A percentile compares a stretch with the other conserved stretches of the same genome.
Conservation (phyloP, 2,113 vertebrate species). For the Serilophus lunatus region DNA sequence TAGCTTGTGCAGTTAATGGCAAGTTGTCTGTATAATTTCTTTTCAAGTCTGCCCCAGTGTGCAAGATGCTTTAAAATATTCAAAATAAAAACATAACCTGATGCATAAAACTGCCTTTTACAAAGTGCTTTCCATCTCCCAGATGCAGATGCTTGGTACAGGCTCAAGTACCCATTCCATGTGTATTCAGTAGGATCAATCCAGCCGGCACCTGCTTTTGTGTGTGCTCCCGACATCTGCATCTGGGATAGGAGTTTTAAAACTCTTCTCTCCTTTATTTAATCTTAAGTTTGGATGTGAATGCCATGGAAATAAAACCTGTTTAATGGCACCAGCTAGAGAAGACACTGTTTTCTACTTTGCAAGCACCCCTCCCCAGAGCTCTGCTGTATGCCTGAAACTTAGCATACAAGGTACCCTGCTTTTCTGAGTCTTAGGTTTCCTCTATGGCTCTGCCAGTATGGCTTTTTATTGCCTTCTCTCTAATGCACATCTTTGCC, state of each 20-base stretch:
- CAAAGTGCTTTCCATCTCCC: not conserved
- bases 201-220: constrained; percentile 40
- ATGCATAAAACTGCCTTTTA: constrained; percentile 14
- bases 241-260: constrained; percentile 18
- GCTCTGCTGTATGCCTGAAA: not conserved
- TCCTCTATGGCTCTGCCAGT: fast-evolving
- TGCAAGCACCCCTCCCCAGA: not conserved
- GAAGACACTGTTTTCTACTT: not conserved
- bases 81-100: constrained; percentile 46
- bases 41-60: not conserved
- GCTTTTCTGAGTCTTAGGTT: not conserved
- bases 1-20: not conserved
- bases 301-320: not conserved
- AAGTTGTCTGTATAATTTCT: constrained; percentile 3
- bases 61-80: constrained; percentile 35
- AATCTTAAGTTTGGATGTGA: not conserved
- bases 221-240: constrained; percentile 1
- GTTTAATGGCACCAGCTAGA: not conserved
- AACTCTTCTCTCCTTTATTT: not conserved
- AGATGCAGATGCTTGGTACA: constrained; percentile 17
- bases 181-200: constrained; percentile 28
- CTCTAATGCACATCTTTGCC: not conserved
- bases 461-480: not conserved
- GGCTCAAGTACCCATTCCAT: constrained; percentile 50
- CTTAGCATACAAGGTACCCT: not conserved